A percentile compares a stretch with the other conserved stretches of the same genome.
Evolutionary conservation across 1,140 invertebrate species (phyloP).

Genomic region (Amphibalanus amphitrite): DNA sequence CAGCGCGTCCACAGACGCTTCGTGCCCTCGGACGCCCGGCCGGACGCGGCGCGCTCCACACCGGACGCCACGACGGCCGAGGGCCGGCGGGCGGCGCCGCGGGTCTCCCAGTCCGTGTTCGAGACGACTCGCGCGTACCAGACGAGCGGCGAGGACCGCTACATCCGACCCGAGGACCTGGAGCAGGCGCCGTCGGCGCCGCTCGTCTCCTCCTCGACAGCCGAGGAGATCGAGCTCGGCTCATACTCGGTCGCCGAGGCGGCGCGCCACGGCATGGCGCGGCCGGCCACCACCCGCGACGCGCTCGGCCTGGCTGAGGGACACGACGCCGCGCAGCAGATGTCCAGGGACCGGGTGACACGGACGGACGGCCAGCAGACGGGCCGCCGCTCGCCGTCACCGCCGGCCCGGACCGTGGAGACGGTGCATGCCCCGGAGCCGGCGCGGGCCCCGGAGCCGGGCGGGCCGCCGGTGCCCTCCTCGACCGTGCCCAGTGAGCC

Average conservation of each 20-base stretch:
- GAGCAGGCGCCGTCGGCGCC: neutral
- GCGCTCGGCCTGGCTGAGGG: too few relatives aligned
- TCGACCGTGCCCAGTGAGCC: neutral
- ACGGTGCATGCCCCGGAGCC: too few relatives aligned
- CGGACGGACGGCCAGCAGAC: too few relatives aligned
- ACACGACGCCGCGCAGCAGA: too few relatives aligned
- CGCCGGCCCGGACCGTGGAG: too few relatives aligned
- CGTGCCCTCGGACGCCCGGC: too few relatives aligned
- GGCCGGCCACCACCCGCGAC: too few relatives aligned
- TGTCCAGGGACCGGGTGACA: too few relatives aligned
- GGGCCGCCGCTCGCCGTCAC: too few relatives aligned
- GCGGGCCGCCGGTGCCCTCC: neutral
- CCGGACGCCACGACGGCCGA: neutral
- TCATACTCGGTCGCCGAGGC: neutral
- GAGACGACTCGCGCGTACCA: neutral
- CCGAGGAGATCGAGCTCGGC: neutral
- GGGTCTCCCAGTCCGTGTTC: neutral
- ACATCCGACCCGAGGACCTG: neutral
- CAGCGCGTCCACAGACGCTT: neutral
- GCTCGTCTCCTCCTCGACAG: neutral
- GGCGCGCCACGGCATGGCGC: neutral
- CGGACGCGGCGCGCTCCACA: neutral
- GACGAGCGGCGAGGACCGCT: neutral
- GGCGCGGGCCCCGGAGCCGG: neutral
- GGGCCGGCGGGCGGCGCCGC: too few relatives aligned